Evolutionary conservation across 64 coral and sea anemone species (phyloP).

Genomic region (Cladopsammia gracilis): DNA sequence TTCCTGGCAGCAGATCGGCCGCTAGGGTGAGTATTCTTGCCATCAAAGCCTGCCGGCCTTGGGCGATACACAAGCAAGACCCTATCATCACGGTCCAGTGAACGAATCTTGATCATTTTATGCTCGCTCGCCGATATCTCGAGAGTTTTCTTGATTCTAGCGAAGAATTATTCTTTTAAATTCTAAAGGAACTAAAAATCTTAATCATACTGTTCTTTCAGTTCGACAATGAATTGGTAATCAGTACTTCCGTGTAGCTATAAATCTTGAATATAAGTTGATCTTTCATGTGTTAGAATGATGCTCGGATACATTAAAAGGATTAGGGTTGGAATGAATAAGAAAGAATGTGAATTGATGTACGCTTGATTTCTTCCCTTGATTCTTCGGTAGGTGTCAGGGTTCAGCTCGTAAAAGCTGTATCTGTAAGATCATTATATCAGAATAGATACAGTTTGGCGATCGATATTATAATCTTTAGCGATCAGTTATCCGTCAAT

Average conservation of each 20-base stretch:
- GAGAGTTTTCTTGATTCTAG: not conserved
- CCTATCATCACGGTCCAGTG: too few relatives aligned
- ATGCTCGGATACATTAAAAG: not conserved
- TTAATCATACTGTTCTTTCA: not conserved
- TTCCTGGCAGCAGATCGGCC: slow-evolving; percentile 28
- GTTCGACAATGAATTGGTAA: not conserved
- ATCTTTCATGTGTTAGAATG: not conserved
- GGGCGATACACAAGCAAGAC: not conserved
- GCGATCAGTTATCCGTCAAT: not conserved
- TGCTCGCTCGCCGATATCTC: not conserved
- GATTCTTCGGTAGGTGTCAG: too few relatives aligned
- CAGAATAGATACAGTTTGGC: not conserved
- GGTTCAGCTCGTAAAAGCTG: too few relatives aligned
- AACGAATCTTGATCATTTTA: not conserved
- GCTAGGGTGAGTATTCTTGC: slow-evolving; percentile 10
- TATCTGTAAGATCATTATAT: too few relatives aligned
- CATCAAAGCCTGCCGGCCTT: not conserved
- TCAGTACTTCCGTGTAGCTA: slow-evolving; percentile 10
- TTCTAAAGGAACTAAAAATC: not conserved
- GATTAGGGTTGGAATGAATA: not conserved
- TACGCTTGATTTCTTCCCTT: not conserved
- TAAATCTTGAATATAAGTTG: not conserved
- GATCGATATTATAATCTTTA: not conserved
- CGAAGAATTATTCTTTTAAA: not conserved
- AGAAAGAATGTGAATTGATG: not conserved